phyloP scores from a whole-genome alignment of 1,140 invertebrate species.

The Drosophila kepulauana region DNA sequence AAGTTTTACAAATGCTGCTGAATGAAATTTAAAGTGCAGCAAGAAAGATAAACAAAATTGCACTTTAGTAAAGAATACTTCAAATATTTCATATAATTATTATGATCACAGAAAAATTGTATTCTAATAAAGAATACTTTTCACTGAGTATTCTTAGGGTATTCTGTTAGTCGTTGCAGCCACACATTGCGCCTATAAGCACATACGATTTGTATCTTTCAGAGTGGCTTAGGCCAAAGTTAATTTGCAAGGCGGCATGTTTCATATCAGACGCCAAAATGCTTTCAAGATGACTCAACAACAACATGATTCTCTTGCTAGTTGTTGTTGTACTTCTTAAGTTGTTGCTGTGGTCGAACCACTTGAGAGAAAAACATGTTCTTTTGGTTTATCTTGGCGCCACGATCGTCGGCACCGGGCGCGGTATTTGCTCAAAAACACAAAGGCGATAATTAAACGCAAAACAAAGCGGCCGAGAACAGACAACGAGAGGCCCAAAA shows the following conservation, averaged over 20 bases:
- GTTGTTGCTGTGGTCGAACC: slow-evolving; percentile 41
- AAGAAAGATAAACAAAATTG: no score
- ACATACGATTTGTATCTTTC: slow-evolving; percentile 46
- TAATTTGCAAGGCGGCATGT: slow-evolving; percentile 81
- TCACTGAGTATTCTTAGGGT: slow-evolving; percentile 5
- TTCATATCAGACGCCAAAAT: slow-evolving; percentile 77
- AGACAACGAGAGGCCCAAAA: slow-evolving; percentile 29
- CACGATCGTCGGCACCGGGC: slow-evolving; percentile 73
- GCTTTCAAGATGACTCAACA: slow-evolving; percentile 81
- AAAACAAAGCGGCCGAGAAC: slow-evolving; percentile 78
- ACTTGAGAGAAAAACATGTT: slow-evolving; percentile 82
- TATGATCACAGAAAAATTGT: not conserved
- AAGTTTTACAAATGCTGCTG: not conserved
- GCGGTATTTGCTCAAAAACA: slow-evolving; percentile 75
- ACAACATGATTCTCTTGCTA: slow-evolving; percentile 45
- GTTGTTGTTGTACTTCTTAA: slow-evolving; percentile 1
- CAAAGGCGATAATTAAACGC: slow-evolving; percentile 81
- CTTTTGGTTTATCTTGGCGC: slow-evolving; percentile 82
- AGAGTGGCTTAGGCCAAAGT: slow-evolving; percentile 79
- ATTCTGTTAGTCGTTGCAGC: not conserved
- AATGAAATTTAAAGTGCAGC: not conserved
- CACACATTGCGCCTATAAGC: slow-evolving; percentile 9
- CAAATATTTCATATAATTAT: no score
- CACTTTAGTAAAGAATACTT: no score
- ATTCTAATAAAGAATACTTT: not conserved